Conservation (phyloP, 1,140 invertebrate species). For the Physella acuta region DNA sequence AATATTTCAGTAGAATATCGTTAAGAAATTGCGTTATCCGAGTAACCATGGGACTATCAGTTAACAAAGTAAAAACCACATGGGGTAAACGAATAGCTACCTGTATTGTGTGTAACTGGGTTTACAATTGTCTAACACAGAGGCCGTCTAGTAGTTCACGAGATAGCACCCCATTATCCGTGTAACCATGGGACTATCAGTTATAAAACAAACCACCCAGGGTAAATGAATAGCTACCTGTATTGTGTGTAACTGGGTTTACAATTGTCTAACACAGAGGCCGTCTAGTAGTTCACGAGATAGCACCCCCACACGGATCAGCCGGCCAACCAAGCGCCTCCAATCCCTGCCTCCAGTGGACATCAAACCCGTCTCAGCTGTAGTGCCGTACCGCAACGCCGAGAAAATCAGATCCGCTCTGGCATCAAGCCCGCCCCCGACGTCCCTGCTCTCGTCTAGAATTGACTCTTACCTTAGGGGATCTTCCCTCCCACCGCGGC, state of each 20-base stretch:
- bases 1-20: too few relatives aligned
- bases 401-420: conserved; percentile 2
- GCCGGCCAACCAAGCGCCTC: conserved; percentile 14
- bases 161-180: background rate
- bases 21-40: too few relatives aligned
- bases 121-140: too few relatives aligned
- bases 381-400: conserved; percentile 11
- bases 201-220: too few relatives aligned
- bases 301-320: background rate
- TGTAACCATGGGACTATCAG: too few relatives aligned
- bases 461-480: conserved; percentile 14
- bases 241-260: too few relatives aligned
- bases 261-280: too few relatives aligned
- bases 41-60: too few relatives aligned
- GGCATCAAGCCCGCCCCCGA: background rate
- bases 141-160: background rate
- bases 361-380: background rate
- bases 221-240: too few relatives aligned
- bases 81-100: too few relatives aligned
- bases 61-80: too few relatives aligned
- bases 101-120: too few relatives aligned
- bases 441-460: conserved; percentile 13
- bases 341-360: conserved; percentile 16
- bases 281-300: conserved; percentile 3
- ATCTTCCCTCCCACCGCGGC: conserved; percentile 11